phyloP scores from a whole-genome alignment of 2,113 vertebrate species.

The Camelus dromedarius region DNA sequence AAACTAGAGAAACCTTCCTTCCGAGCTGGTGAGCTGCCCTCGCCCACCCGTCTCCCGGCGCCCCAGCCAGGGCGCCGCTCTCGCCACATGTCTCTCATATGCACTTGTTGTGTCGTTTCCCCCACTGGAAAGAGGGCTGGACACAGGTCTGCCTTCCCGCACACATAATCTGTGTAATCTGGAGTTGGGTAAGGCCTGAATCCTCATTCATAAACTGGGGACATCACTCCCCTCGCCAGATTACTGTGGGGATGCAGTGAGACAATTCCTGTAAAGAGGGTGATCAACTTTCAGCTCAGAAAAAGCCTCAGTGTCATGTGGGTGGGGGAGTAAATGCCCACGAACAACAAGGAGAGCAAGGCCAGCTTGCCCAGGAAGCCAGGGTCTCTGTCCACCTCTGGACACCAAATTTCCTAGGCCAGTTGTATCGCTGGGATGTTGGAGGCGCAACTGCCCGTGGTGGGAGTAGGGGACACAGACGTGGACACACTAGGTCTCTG shows the following conservation, averaged over 20 bases:
- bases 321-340: fast-evolving
- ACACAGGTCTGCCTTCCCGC: background rate
- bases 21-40: background rate
- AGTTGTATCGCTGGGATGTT: background rate
- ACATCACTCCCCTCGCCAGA: fast-evolving
- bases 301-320: fast-evolving
- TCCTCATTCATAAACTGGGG: background rate
- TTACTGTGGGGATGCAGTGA: fast-evolving
- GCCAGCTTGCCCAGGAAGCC: fast-evolving
- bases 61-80: fast-evolving
- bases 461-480: too few species aligned
- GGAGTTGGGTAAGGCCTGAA: background rate
- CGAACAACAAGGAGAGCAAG: fast-evolving
- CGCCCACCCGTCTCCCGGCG: too few species aligned
- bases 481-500: background rate
- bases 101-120: fast-evolving
- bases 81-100: too few species aligned
- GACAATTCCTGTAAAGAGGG: fast-evolving
- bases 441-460: fast-evolving
- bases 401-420: too few species aligned
- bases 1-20: background rate
- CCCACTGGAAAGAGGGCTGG: background rate
- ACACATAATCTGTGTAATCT: fast-evolving
- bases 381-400: background rate
- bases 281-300: too few species aligned